Evolutionary conservation across 2,797 vertebrate species (phyloP), one percentile per base, ranked within the genome.

Genomic region (Prionace glauca): DNA sequence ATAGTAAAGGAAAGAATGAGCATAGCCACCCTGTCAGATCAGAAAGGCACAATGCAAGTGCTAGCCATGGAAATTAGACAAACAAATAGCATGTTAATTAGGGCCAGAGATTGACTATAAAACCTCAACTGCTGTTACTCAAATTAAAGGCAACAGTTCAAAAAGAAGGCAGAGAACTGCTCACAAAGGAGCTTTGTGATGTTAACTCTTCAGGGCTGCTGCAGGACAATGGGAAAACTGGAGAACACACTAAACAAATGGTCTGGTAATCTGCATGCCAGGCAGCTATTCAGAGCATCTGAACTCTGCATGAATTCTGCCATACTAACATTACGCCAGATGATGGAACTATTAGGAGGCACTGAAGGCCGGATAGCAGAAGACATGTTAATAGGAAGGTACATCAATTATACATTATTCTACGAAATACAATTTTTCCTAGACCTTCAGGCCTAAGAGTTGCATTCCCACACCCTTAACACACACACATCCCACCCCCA

Each of bases 111-210:
- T 41, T 50, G 93, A 50, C 45, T 45, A 94, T 72, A 94, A 74
- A 94, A 74, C 93, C 56, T 94, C 41, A 72, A 94, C 69, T 29
- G 69, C 69, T 74, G 69, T 94, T 94, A 74, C 41, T 94, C 69
- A 95, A 95, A 74, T 56, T 56, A 77, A 77, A 95, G 16, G 45
- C 45, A 50, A 95, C 41, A 74, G 24, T 9, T 95, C 11, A 94
- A 95, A 95, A 56, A 77, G 71, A 74, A 94, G 72, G 41, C 67
- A 95, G 26, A 74, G 93, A 72, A 67, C 93, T 32, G 71, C 32
- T 77, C 41, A 95, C 71, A 95, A 95, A 95, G 71, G 32, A 32
- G 93, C 93, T 95, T 95, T 95, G 71, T 77, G 74, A 95, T 77
- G 16, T 72, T 60, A 77, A 95, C 71, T 77, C 93, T 77, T 72